A percentile compares a stretch with the other conserved stretches of the same genome.
These are phyloP conservation scores for Toxotes chatareus DNA, from an alignment of 2,113 vertebrate species.

Conservation along the genomic window DNA sequence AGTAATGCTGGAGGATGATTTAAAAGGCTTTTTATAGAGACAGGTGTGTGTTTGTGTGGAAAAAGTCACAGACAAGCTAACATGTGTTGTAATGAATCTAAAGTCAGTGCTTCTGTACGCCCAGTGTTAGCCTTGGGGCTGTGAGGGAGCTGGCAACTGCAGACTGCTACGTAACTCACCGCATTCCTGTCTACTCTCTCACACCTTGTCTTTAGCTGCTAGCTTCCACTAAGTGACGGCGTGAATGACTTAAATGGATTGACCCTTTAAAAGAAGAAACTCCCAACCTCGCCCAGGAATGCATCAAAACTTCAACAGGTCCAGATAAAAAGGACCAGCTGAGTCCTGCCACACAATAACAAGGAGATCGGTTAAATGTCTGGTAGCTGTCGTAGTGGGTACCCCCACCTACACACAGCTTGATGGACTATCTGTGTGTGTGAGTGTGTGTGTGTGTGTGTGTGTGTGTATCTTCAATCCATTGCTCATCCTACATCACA, in stretches of 20 bases:
- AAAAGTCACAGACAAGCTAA: constrained; percentile 20
- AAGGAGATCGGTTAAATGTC: not conserved
- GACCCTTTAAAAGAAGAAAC: constrained; percentile 16
- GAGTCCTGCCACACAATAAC: not conserved
- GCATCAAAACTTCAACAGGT: constrained; percentile 31
- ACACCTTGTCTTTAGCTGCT: constrained; percentile 50
- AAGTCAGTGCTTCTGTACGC: constrained; percentile 32
- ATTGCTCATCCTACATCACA: constrained; percentile 51
- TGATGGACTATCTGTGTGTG: constrained; percentile 6
- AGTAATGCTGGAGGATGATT: not conserved
- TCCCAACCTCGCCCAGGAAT: constrained; percentile 10
- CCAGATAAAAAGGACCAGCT: not conserved
- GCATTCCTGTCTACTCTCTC: constrained; percentile 66
- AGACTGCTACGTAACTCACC: constrained; percentile 23
- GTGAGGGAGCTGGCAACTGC: constrained; percentile 44
- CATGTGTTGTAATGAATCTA: constrained; percentile 31
- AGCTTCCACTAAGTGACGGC: not conserved
- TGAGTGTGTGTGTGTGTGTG: constrained; percentile 8
- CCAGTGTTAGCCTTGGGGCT: constrained; percentile 42
- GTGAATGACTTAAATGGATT: not conserved
- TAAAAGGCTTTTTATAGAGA: constrained; percentile 7
- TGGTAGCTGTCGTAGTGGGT: not conserved
- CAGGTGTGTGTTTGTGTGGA: constrained; percentile 37
- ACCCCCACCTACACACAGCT: not conserved
- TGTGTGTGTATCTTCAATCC: not conserved